These are phyloP conservation scores for Drosophila truncata DNA, from an alignment of 1,140 invertebrate species.

Conservation along the genomic window DNA sequence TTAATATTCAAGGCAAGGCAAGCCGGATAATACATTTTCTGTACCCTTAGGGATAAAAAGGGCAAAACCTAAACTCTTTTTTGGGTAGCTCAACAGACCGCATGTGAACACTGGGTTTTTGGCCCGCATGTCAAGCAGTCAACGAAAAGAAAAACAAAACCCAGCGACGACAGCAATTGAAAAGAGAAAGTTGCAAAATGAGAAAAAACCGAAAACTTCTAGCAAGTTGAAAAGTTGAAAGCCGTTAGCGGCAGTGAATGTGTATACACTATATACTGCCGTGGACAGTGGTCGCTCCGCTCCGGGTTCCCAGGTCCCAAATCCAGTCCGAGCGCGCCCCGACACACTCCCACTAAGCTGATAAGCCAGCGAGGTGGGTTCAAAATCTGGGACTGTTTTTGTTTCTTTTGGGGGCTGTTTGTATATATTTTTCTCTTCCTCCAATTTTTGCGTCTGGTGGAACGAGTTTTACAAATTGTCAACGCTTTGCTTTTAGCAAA, in stretches of 20 bases:
- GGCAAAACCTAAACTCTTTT: constrained; percentile 7
- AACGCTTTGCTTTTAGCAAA: constrained; percentile 78
- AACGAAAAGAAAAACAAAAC: constrained; percentile 39
- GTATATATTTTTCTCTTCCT: constrained; percentile 23
- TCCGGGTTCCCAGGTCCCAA: constrained; percentile 28
- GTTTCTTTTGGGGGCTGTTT: constrained; percentile 23
- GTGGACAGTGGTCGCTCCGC: constrained; percentile 13
- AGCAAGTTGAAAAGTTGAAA: constrained; percentile 73
- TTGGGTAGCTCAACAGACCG: constrained; percentile 1
- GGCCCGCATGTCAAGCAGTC: constrained; percentile 47
- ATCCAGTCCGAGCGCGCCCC: constrained; percentile 26
- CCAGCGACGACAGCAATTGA: constrained; percentile 70
- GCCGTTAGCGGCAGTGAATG: constrained; percentile 48
- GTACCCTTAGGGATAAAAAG: constrained; percentile 4
- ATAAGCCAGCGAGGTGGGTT: constrained; percentile 46
- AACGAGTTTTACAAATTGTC: constrained; percentile 84
- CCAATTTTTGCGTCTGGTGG: constrained; percentile 58
- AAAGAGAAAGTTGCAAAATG: constrained; percentile 78
- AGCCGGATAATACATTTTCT: neutral
- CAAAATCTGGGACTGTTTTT: constrained; percentile 26
- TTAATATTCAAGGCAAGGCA: constrained; percentile 10
- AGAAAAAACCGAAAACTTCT: constrained; percentile 65
- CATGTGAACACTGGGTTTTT: constrained; percentile 33
- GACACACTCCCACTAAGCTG: constrained; percentile 51
- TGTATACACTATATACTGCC: neutral